Evolutionary conservation across 2,113 vertebrate genomes (phyloP).

Genomic region (Grammomys surdaster): DNA sequence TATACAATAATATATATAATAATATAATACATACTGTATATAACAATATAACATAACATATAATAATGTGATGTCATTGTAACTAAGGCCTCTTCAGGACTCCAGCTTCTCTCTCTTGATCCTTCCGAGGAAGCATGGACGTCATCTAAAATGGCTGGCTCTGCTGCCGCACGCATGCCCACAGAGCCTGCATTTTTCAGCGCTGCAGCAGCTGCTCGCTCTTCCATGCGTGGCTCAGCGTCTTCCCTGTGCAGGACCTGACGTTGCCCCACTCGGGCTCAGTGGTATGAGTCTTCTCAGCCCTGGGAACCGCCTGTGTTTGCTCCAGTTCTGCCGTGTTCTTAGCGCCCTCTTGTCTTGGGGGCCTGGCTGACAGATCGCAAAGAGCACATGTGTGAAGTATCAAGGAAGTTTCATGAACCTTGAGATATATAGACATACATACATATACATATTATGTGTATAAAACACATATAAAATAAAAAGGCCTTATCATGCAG

Average conservation of each 20-base stretch:
- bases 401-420: rapidly evolving
- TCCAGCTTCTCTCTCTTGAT: background rate
- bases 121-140: background rate
- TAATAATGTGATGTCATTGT: background rate
- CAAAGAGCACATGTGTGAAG: background rate
- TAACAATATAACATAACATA: background rate
- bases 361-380: background rate
- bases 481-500: background rate
- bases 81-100: background rate
- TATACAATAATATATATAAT: background rate
- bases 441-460: background rate
- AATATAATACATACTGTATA: background rate
- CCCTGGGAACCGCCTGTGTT: background rate
- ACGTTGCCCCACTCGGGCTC: background rate
- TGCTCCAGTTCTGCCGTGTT: background rate
- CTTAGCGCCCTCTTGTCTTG: background rate
- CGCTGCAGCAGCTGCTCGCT: background rate
- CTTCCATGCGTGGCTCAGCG: background rate
- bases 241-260: background rate
- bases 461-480: background rate
- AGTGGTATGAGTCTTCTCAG: background rate
- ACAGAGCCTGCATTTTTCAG: background rate
- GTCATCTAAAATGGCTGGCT: background rate
- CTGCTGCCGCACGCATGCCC: background rate
- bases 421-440: background rate